Conservation (phyloP, 2,888 invertebrate species). For the Hydroisotoma schaefferi region DNA sequence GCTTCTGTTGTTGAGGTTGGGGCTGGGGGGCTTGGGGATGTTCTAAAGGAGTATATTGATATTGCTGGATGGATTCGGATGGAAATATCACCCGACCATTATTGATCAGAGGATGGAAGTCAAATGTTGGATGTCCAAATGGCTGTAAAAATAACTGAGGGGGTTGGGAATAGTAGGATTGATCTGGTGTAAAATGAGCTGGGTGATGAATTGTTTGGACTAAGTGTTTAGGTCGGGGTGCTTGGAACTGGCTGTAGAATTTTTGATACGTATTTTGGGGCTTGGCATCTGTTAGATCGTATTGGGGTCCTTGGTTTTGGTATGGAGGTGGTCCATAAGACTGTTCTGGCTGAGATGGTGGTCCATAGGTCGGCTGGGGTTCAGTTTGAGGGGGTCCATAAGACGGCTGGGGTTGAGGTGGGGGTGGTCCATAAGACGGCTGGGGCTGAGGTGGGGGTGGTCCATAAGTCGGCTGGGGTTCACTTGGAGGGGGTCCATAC, state of each 20-base stretch:
- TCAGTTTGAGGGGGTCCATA: neutral
- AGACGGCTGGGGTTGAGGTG: neutral
- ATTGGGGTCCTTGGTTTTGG: neutral
- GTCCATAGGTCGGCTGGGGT: neutral
- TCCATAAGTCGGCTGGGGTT: slow-evolving; percentile 13
- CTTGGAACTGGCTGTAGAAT: neutral
- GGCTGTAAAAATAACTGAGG: too few relatives aligned
- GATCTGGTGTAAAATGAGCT: neutral
- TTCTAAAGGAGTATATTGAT: neutral
- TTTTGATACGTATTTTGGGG: neutral
- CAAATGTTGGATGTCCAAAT: too few relatives aligned
- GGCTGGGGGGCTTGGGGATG: neutral
- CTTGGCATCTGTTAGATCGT: too few relatives aligned
- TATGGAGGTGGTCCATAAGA: slow-evolving; percentile 13
- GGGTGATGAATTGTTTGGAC: neutral
- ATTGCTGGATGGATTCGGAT: slow-evolving; percentile 12
- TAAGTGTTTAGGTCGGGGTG: neutral
- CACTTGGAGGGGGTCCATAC: neutral
- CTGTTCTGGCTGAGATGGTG: neutral
- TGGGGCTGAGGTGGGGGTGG: neutral
- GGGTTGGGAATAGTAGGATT: neutral
- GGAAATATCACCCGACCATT: slow-evolving; percentile 4
- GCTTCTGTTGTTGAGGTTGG: neutral
- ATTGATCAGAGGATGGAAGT: too few relatives aligned
- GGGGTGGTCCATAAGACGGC: neutral